These are phyloP conservation scores for Poeciliopsis retropinna DNA, from an alignment of 2,113 vertebrate genomes.

Conservation along the genomic window DNA sequence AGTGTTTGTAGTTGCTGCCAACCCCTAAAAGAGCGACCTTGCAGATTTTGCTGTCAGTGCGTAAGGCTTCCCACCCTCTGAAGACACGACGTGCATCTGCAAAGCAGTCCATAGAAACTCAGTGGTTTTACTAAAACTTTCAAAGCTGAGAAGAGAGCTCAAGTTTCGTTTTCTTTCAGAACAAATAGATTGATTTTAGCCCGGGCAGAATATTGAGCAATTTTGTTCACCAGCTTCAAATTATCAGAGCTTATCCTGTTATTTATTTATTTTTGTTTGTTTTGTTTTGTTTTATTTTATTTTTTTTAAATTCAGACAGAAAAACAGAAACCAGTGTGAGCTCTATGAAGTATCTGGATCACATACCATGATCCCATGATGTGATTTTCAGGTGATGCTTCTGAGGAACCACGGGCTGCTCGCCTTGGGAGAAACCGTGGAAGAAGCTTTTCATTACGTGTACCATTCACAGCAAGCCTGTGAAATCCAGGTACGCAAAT, in stretches of 20 bases:
- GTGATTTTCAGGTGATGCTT: conserved; percentile 87
- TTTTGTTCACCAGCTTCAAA: not conserved
- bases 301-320: no score
- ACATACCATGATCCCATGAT: not conserved
- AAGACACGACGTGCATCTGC: not conserved
- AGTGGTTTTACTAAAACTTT: not conserved
- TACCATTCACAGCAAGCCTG: conserved; percentile 92
- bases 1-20: not conserved
- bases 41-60: not conserved
- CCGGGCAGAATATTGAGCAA: not conserved
- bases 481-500: conserved; percentile 88
- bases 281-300: not conserved
- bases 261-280: not conserved
- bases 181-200: not conserved
- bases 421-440: conserved; percentile 91
- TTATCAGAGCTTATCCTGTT: not conserved
- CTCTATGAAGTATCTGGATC: not conserved
- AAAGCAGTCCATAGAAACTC: not conserved
- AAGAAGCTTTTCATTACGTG: conserved; percentile 95
- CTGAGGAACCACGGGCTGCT: conserved; percentile 94
- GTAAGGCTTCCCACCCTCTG: not conserved
- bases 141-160: not conserved
- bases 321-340: not conserved
- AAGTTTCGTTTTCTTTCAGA: not conserved
- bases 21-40: not conserved